Evolutionary conservation across 2,888 invertebrate species (phyloP).

Genomic region (Hirtodrosophila confusa): DNA sequence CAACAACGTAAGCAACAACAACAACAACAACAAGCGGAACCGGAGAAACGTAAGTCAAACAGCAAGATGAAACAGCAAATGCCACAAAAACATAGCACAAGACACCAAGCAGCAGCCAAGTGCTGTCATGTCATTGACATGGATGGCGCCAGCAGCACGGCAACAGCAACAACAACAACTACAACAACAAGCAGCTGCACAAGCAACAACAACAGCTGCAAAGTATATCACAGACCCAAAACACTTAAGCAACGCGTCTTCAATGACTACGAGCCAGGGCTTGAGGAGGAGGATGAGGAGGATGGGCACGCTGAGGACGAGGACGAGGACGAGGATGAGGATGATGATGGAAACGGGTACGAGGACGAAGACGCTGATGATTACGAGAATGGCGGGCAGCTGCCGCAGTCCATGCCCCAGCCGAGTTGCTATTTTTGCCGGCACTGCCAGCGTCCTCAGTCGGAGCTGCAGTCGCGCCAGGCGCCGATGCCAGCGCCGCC

Average conservation of each 20-base stretch:
- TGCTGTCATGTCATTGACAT: constrained; percentile 61
- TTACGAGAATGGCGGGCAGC: constrained; percentile 4
- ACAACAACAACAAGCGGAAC: constrained; percentile 42
- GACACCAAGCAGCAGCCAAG: constrained; percentile 44
- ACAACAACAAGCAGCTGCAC: constrained; percentile 28
- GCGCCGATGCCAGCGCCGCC: constrained; percentile 4
- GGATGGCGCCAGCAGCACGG: constrained; percentile 56
- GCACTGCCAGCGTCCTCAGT: constrained; percentile 80
- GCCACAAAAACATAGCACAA: constrained; percentile 65
- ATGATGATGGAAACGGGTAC: constrained; percentile 19
- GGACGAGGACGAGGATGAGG: constrained; percentile 27
- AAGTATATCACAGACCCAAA: constrained; percentile 30
- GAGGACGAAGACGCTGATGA: constrained; percentile 24
- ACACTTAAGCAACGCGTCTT: constrained; percentile 32
- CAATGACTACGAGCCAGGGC: constrained; percentile 10
- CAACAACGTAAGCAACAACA: constrained; percentile 42
- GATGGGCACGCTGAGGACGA: constrained; percentile 10
- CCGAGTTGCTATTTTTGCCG: constrained; percentile 69
- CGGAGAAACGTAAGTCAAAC: constrained; percentile 78
- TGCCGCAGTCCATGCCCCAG: constrained; percentile 2
- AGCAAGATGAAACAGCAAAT: constrained; percentile 67
- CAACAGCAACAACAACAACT: constrained; percentile 47
- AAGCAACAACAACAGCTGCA: constrained; percentile 26
- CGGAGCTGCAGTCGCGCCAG: constrained; percentile 71
- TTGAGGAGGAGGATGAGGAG: constrained; percentile 9